Base-by-base conservation (phyloP, 2,888 invertebrate genomes). In the Cephus spinipes region DNA sequence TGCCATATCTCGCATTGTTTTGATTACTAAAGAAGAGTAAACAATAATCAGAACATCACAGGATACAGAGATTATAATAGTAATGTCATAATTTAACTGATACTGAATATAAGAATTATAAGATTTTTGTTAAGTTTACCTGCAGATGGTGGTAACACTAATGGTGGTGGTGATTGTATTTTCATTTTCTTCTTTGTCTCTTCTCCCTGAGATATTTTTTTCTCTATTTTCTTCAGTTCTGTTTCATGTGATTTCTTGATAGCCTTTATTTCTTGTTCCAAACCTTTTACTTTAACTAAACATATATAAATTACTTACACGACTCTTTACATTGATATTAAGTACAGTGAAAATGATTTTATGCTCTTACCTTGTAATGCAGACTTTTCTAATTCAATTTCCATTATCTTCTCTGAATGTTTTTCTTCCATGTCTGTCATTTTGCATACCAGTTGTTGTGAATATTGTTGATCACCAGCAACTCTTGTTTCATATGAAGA, bases 401-500 rank as follows among this genome's bases (percentile, higher is more conserved):
- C 80, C 77, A 87, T 78, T 40, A 79, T 31, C 77, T 81, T 84
- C n/a, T 76, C 79, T 11, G 69, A 77, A 69, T 84, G 80, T 35
- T 79, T 74, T 0, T 76, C 78, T 74, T 89, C 88, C 12, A 83
- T 11, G 9, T 83, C 82, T 73, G 85, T 83, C 75, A 90, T 79
- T 81, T 88, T 90, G 77, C 81, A 87, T 55, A 79, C 73, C 35
- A 90, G 80, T 78, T 90, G 90, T 76, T 86, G 81, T 33, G 88
- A 80, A 68, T 85, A 83, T 23, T 86, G 81, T 68, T 87, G 79
- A 80, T 89, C 86, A 30, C 87, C 85, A 30, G 86, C 86, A 40
- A 84, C 79, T 77, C 83, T 82, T 76, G 81, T 73, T 12, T 85
- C 79, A 69, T 84, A 81, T 3, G 85, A 81, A 4, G 81, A 76